These are phyloP conservation scores for Brachionus koreanus DNA, from an alignment of 1,140 invertebrate genomes.

Conservation along the genomic window DNA sequence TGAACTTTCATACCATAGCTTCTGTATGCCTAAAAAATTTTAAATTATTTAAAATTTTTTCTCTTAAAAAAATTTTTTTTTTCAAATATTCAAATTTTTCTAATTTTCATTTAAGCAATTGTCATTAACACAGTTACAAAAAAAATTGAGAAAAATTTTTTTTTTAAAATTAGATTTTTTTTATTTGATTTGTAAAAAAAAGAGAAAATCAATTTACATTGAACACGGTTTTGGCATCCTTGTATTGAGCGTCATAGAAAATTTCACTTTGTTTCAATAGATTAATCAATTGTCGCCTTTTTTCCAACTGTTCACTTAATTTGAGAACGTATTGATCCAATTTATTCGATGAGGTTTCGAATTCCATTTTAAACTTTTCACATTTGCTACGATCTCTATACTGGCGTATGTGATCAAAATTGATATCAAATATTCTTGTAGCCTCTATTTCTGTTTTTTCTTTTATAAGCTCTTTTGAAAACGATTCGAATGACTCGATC, in stretches of 20 bases:
- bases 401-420: slow-evolving; percentile 47
- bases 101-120: too few species aligned
- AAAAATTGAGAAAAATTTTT: too few species aligned
- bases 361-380: slow-evolving; percentile 79
- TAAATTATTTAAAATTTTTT: not conserved
- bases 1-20: slow-evolving; percentile 32
- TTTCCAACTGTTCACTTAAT: slow-evolving; percentile 75
- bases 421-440: slow-evolving; percentile 5
- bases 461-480: not conserved
- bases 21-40: slow-evolving; percentile 21
- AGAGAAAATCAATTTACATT: slow-evolving; percentile 59
- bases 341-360: slow-evolving; percentile 73
- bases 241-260: slow-evolving; percentile 80
- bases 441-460: not conserved
- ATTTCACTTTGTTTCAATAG: slow-evolving; percentile 73
- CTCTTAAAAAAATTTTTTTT: too few species aligned
- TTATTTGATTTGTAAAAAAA: not conserved
- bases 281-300: slow-evolving; percentile 70
- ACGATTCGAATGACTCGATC: not conserved
- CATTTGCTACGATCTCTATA: slow-evolving; percentile 71
- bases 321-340: slow-evolving; percentile 75
- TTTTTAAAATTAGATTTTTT: too few species aligned
- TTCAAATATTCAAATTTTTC: not conserved
- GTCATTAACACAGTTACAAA: too few species aligned
- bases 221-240: slow-evolving; percentile 84